Conservation (phyloP, 2,113 vertebrate species). For the Micromys minutus region DNA sequence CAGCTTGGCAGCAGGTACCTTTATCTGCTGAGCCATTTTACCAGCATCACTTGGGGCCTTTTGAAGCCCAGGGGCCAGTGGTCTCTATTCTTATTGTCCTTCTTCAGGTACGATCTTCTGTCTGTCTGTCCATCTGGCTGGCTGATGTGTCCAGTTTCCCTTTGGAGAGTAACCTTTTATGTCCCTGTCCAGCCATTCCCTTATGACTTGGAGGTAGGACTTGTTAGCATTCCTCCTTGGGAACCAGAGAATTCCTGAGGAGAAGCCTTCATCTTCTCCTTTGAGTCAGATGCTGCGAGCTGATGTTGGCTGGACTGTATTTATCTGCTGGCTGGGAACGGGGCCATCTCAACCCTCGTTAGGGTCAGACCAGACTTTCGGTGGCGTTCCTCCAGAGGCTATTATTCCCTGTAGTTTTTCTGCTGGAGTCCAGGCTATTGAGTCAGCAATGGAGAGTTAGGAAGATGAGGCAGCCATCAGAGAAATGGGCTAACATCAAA, state of each 20-base stretch:
- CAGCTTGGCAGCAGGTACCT: neutral
- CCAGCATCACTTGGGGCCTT: neutral
- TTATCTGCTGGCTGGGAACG: neutral
- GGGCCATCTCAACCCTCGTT: neutral
- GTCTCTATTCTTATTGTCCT: neutral
- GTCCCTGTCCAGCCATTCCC: neutral
- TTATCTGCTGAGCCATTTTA: neutral
- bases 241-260: neutral
- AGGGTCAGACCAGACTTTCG: neutral
- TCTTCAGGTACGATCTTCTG: neutral
- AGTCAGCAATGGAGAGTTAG: slow-evolving; percentile 46
- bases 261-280: neutral
- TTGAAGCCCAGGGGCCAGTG: too few relatives aligned
- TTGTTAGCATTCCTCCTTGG: neutral
- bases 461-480: neutral
- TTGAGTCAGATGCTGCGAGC: neutral
- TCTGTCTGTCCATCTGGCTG: neutral
- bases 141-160: neutral
- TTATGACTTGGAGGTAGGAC: neutral
- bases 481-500: slow-evolving; percentile 46
- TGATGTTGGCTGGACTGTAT: neutral
- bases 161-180: neutral
- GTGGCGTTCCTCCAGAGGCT: neutral
- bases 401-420: neutral
- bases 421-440: slow-evolving; percentile 34